phyloP scores from a whole-genome alignment of 2,797 vertebrate genomes.

The Pangasius sanitwongsei region DNA sequence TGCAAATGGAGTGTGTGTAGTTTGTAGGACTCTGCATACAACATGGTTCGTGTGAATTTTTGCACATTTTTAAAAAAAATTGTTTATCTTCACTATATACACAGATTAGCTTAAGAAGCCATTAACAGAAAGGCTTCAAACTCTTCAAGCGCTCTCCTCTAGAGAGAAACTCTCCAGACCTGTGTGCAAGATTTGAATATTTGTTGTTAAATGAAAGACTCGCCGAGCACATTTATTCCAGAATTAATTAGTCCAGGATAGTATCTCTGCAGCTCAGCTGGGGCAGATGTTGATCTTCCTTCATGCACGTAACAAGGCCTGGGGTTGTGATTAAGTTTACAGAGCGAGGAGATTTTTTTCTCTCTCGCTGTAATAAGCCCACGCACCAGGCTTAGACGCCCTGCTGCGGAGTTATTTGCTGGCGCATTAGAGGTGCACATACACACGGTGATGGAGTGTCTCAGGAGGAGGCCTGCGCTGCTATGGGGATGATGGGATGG shows the following conservation, averaged over 20 bases:
- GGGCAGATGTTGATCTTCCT: conserved; percentile 44
- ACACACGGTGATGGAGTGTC: conserved; percentile 30
- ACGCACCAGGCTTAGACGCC: conserved; percentile 25
- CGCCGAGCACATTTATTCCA: conserved; percentile 12
- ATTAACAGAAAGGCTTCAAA: background rate
- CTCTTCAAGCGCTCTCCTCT: background rate
- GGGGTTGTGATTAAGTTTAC: conserved; percentile 41
- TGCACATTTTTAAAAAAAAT: background rate
- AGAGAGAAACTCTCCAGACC: conserved; percentile 2
- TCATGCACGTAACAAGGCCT: conserved; percentile 22
- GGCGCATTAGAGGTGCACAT: conserved; percentile 37
- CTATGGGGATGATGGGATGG: conserved; percentile 40
- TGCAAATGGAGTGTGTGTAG: background rate
- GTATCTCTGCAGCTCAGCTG: conserved; percentile 16
- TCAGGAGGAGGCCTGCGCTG: conserved; percentile 43
- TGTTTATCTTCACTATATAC: background rate
- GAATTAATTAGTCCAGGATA: conserved; percentile 44
- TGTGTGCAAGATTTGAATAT: conserved; percentile 14
- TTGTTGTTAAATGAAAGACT: conserved; percentile 17
- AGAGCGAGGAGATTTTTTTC: background rate
- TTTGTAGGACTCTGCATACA: background rate
- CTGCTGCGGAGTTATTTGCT: conserved; percentile 55
- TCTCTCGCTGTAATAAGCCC: conserved; percentile 29
- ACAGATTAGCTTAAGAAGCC: background rate
- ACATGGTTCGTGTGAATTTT: background rate